A percentile compares a stretch with the other conserved stretches of the same genome.
Evolutionary conservation across 2,797 vertebrate species (phyloP).

Genomic region (Heteromormyrus szaboi): DNA sequence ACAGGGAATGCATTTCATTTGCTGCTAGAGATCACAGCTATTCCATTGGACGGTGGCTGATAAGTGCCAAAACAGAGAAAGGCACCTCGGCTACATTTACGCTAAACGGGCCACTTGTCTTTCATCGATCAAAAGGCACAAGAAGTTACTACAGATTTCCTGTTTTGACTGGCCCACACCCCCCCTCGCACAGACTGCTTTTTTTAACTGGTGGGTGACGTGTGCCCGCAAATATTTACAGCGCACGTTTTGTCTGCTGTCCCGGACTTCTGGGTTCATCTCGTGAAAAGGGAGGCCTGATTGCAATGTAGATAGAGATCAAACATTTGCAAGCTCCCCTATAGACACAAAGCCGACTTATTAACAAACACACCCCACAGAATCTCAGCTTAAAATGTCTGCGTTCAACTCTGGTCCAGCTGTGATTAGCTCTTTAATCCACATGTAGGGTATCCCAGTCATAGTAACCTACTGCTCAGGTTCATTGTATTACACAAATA

Average conservation of each 20-base stretch:
- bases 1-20: background rate
- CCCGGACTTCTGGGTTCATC: background rate
- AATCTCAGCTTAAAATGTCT: background rate
- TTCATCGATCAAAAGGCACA: background rate
- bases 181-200: conserved; percentile 38
- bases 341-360: background rate
- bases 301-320: background rate
- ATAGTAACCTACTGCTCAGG: background rate
- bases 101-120: background rate
- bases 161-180: conserved; percentile 69
- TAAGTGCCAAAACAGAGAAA: background rate
- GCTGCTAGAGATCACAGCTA: background rate
- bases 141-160: conserved; percentile 59
- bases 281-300: background rate
- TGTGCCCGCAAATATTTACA: conserved; percentile 49
- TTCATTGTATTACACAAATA: background rate
- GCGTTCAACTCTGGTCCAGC: background rate
- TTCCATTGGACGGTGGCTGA: background rate
- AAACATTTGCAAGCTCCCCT: background rate
- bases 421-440: background rate
- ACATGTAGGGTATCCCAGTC: background rate
- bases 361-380: background rate
- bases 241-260: conserved; percentile 49
- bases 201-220: conserved; percentile 37
- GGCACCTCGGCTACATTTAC: background rate